These are phyloP conservation scores for Bhutanitis thaidina DNA, from an alignment of 2,888 invertebrate species.

Conservation along the genomic window DNA sequence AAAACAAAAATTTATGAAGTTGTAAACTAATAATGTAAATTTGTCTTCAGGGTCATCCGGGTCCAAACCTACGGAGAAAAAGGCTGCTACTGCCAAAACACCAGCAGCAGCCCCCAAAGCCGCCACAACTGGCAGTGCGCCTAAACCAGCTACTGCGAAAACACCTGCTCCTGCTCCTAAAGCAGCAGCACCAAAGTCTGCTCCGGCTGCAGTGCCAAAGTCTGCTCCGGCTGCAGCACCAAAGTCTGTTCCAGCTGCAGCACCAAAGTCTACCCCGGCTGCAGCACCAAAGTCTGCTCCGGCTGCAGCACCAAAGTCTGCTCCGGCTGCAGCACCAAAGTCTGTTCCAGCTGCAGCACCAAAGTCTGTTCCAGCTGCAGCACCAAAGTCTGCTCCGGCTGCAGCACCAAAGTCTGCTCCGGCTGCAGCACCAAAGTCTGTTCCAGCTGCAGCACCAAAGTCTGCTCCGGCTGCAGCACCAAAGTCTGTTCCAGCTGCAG, in stretches of 20 bases:
- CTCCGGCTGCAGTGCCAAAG: slow-evolving; percentile 73
- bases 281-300: slow-evolving; percentile 69
- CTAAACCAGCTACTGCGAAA: slow-evolving; percentile 61
- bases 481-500: too few species aligned
- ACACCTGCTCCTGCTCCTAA: slow-evolving; percentile 65
- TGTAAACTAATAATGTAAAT: too few species aligned
- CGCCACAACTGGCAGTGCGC: slow-evolving; percentile 39
- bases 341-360: too few species aligned
- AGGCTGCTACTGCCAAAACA: slow-evolving; percentile 62
- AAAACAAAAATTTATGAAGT: too few species aligned
- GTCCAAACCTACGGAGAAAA: slow-evolving; percentile 71
- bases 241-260: slow-evolving; percentile 65
- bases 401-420: too few species aligned
- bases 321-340: slow-evolving; percentile 66
- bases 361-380: too few species aligned
- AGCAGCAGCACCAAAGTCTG: slow-evolving; percentile 61
- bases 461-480: too few species aligned
- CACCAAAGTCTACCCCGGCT: slow-evolving; percentile 56
- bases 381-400: too few species aligned
- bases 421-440: too few species aligned
- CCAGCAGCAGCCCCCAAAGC: slow-evolving; percentile 66
- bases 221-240: slow-evolving; percentile 70
- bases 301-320: slow-evolving; percentile 76
- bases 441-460: too few species aligned
- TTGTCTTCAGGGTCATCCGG: slow-evolving; percentile 50